Percentiles rank a stretch among this genome's conserved stretches.
Evolutionary conservation across 2,888 invertebrate species (phyloP).

Genomic region (Plebejus argus): DNA sequence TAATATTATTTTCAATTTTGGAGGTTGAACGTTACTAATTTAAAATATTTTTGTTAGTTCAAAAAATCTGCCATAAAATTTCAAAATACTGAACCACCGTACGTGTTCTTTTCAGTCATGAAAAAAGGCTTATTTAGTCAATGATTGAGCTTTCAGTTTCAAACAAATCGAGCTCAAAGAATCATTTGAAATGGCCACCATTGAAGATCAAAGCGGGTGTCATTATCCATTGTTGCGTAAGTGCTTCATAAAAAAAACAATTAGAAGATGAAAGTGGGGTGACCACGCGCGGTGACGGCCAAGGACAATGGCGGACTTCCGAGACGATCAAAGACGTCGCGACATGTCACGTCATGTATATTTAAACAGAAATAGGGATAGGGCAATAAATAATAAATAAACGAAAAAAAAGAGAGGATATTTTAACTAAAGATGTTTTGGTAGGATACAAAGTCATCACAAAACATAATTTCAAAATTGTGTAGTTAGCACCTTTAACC

Average conservation of each 20-base stretch:
- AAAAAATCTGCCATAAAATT: not conserved
- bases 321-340: slow-evolving; percentile 59
- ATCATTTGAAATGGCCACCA: slow-evolving; percentile 18
- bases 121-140: not conserved
- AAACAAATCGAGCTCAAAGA: slow-evolving; percentile 5
- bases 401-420: not conserved
- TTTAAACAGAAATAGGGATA: not conserved
- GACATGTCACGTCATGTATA: slow-evolving; percentile 40
- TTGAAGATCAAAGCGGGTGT: slow-evolving; percentile 68
- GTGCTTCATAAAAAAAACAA: slow-evolving; percentile 73
- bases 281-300: slow-evolving; percentile 52
- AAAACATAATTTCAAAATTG: not conserved
- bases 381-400: slow-evolving; percentile 5
- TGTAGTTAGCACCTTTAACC: not conserved
- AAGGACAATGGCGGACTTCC: slow-evolving; percentile 67
- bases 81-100: not conserved
- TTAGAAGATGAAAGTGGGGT: slow-evolving; percentile 70
- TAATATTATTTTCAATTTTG: too few species aligned
- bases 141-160: not conserved
- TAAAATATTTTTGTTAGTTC: not conserved
- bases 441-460: not conserved
- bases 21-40: too few species aligned
- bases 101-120: not conserved
- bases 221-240: slow-evolving; percentile 69
- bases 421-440: not conserved